These are phyloP conservation scores for Dicycla oo DNA, from an alignment of 2,888 invertebrate genomes.

Conservation along the genomic window DNA sequence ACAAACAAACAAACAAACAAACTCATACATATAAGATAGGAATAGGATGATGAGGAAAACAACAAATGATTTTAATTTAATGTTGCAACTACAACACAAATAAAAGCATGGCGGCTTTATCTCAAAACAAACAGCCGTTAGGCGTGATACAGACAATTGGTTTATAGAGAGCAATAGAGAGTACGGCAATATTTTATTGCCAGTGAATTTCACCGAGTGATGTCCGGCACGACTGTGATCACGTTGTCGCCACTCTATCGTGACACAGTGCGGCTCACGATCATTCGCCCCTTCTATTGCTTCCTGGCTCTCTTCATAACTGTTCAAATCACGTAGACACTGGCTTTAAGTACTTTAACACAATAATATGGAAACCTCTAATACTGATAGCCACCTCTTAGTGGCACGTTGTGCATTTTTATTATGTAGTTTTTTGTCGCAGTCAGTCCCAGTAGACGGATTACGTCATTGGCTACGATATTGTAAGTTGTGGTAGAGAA, in stretches of 20 bases:
- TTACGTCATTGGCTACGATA: conserved; percentile 34
- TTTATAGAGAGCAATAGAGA: conserved; percentile 54
- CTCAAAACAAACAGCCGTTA: conserved; percentile 60
- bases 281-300: conserved; percentile 49
- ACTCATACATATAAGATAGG: no score
- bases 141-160: conserved; percentile 58
- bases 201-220: conserved; percentile 71
- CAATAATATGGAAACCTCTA: conserved; percentile 40
- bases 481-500: conserved; percentile 16
- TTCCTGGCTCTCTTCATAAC: conserved; percentile 52
- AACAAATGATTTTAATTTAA: conserved; percentile 27
- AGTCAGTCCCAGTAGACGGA: conserved; percentile 1
- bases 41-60: conserved; percentile 12
- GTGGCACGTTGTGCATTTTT: conserved; percentile 41
- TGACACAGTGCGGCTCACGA: conserved; percentile 73
- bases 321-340: conserved; percentile 61
- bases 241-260: conserved; percentile 71
- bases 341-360: conserved; percentile 25
- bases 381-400: conserved; percentile 16
- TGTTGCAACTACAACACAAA: conserved; percentile 21
- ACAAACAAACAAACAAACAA: no score
- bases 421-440: conserved; percentile 28
- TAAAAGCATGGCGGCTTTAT: conserved; percentile 42
- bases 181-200: conserved; percentile 71
- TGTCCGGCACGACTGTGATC: conserved; percentile 77